Conservation (phyloP, 37 sponge, comb jelly and placozoan genomes). For the Spongilla lacustris region DNA sequence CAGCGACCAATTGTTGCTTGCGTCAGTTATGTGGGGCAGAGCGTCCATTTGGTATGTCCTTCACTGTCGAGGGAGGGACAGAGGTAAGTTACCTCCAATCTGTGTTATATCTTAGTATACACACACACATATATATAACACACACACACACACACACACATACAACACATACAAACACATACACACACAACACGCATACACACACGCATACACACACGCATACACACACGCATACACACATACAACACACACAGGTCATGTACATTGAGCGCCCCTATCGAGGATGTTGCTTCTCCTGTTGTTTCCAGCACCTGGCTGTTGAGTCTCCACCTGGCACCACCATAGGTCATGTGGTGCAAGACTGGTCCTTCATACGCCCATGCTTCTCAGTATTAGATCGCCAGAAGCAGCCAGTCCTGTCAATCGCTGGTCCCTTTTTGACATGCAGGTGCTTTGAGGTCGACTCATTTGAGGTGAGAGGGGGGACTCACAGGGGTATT, state of each 20-base stretch:
- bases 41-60: background rate
- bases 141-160: no score
- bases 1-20: background rate
- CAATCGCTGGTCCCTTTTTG: constrained; percentile 82
- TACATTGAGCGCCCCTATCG: constrained; percentile 77
- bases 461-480: constrained; percentile 71
- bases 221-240: no score
- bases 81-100: background rate
- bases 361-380: constrained; percentile 71
- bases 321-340: constrained; percentile 93
- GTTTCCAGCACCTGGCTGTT: constrained; percentile 83
- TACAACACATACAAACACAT: no score
- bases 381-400: constrained; percentile 73
- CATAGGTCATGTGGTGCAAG: constrained; percentile 85
- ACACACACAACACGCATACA: no score
- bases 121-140: no score
- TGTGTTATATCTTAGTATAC: no score
- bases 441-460: constrained; percentile 81
- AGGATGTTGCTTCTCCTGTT: constrained; percentile 89
- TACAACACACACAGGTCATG: constrained; percentile 65
- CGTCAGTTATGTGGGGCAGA: background rate
- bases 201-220: no score
- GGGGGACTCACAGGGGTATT: no score
- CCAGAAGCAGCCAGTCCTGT: constrained; percentile 68
- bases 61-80: background rate